Evolutionary conservation across 1,140 invertebrate genomes (phyloP).

Genomic region (Paralvinella palmiformis): DNA sequence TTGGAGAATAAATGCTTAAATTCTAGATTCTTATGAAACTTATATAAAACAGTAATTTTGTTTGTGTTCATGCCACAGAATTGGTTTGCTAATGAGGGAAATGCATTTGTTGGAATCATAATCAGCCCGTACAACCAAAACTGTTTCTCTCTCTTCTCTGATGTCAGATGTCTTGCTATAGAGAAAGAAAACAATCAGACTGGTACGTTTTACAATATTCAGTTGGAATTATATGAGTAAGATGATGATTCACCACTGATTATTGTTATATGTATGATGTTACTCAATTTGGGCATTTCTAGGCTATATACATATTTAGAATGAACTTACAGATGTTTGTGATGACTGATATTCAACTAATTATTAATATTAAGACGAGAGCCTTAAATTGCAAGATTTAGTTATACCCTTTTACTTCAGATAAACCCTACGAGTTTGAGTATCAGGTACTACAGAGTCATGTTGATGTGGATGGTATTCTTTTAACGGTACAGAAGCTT

Average conservation of each 20-base stretch:
- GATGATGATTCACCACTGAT: too few relatives aligned
- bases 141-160: constrained; percentile 25
- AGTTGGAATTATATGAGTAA: not conserved
- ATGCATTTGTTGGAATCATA: constrained; percentile 58
- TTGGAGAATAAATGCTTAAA: not conserved
- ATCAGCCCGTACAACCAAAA: constrained; percentile 53
- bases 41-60: too few relatives aligned
- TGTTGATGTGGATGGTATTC: not conserved
- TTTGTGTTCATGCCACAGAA: constrained; percentile 46
- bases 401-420: not conserved
- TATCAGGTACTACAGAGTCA: not conserved
- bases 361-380: not conserved
- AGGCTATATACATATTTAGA: not conserved
- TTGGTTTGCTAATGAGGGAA: constrained; percentile 55
- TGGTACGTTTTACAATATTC: not conserved
- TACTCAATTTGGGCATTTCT: not conserved
- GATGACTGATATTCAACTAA: not conserved
- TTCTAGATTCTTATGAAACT: not conserved
- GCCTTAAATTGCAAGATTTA: not conserved
- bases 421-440: constrained; percentile 6
- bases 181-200: not conserved
- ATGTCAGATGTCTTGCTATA: constrained; percentile 37
- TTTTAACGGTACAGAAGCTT: not conserved
- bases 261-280: not conserved
- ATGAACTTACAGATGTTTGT: not conserved